These are phyloP conservation scores for Drosophila subsilvestris DNA, from an alignment of 2,888 invertebrate genomes.

Conservation along the genomic window DNA sequence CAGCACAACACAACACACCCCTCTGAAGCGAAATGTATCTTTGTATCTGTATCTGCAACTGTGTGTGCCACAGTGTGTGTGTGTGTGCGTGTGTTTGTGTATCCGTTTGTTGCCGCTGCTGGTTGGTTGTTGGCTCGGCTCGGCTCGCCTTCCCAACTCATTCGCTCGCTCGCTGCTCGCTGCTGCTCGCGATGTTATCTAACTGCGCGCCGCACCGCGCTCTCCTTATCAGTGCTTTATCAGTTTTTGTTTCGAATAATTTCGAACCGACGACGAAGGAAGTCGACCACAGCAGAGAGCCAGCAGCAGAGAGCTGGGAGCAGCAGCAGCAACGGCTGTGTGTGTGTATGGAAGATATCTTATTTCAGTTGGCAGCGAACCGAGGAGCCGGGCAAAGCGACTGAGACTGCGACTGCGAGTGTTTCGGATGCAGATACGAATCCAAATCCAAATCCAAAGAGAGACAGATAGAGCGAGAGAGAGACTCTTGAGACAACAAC, in stretches of 20 bases:
- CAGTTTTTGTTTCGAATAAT: conserved; percentile 82
- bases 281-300: conserved; percentile 47
- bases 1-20: conserved; percentile 28
- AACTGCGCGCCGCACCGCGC: conserved; percentile 82
- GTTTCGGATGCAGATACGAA: conserved; percentile 66
- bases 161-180: conserved; percentile 47
- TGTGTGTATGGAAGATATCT: conserved; percentile 62
- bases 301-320: conserved; percentile 15
- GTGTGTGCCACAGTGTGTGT: conserved; percentile 16
- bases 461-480: conserved; percentile 17
- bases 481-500: not conserved
- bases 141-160: conserved; percentile 33
- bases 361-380: conserved; percentile 75
- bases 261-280: conserved; percentile 70
- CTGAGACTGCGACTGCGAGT: conserved; percentile 8
- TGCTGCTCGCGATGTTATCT: conserved; percentile 78
- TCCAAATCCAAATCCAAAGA: conserved; percentile 35
- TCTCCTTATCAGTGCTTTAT: conserved; percentile 82
- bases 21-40: conserved; percentile 61
- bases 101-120: conserved; percentile 70
- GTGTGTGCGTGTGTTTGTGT: conserved; percentile 58
- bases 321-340: conserved; percentile 26
- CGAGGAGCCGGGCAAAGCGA: conserved; percentile 29
- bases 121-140: conserved; percentile 59
- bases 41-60: conserved; percentile 67